Evolutionary conservation across 2,888 invertebrate species (phyloP).

Genomic region (Cerceris rybyensis): DNA sequence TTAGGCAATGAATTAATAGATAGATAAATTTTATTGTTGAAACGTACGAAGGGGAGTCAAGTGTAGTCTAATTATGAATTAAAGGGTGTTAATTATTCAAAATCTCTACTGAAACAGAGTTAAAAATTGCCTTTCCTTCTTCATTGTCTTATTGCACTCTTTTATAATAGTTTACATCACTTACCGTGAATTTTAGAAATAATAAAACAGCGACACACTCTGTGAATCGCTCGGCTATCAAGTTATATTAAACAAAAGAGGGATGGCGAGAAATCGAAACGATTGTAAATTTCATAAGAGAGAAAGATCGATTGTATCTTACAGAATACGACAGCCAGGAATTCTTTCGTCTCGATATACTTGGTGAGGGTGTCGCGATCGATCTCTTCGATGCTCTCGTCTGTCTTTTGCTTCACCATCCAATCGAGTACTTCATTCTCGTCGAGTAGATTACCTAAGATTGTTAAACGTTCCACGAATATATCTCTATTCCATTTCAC

Average conservation of each 20-base stretch:
- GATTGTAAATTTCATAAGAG: background rate
- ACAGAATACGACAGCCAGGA: constrained; percentile 96
- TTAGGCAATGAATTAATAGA: no score
- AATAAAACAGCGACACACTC: no score
- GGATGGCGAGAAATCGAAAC: background rate
- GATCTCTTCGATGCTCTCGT: constrained; percentile 95
- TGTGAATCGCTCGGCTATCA: background rate
- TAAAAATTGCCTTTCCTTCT: no score
- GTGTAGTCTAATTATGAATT: no score
- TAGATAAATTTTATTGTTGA: no score
- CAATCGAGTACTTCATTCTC: constrained; percentile 93
- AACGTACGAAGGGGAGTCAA: no score
- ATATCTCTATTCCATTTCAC: background rate
- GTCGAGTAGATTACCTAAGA: constrained; percentile 87
- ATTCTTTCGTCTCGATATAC: constrained; percentile 94
- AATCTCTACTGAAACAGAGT: no score
- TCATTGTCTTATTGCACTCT: background rate
- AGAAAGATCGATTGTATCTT: constrained; percentile 81
- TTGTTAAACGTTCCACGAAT: constrained; percentile 37
- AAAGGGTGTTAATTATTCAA: no score
- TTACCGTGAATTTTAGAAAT: background rate
- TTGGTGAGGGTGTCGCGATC: constrained; percentile 91
- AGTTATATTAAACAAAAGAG: background rate
- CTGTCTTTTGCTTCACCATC: constrained; percentile 95
- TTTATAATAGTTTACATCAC: background rate